Evolutionary conservation across 2,888 invertebrate species (phyloP), one percentile per base, ranked within the genome.

Genomic region (Spialia ferax): DNA sequence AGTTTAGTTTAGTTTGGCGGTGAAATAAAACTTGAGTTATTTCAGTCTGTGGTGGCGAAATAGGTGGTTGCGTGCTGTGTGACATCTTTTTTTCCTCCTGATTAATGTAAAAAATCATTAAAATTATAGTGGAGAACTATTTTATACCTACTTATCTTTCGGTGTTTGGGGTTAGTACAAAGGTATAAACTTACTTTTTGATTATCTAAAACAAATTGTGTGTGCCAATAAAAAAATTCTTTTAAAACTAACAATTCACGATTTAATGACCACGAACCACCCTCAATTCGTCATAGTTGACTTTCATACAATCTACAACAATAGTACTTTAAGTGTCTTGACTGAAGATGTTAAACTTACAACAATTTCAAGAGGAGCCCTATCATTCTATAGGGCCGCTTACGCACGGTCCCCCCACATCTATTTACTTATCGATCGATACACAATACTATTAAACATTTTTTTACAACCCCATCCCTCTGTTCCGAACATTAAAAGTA

Each of bases 321-420:
- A 87, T 90, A 93, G 93, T 93, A 93, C 93, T 93, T 86, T 91
- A 93, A 92, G 93, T 93, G 89, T 84, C 93, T 89, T 84, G 89
- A 90, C 92, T 84, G 81, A 81, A 80, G 83, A 79, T 83, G 82
- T 79, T 79, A 77, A 48, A 82, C 84, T 89, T 90, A 91, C 91
- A 91, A 92, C 91, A 91, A 92, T 80, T 80, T 79, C 80, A 83
- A 85, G 84, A 85, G 85, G 90, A 88, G 84, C 85, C 80, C 82
- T 81, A 84, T 75, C 76, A 75, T 70, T 70, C 85, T 88, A 87
- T 69, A 71, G 75, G 73, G 70, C 76, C 77, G 74, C 66, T 71
- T 70, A 70, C 65, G 32, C 22, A 69, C 72, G 78, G 80, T 74
- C 81, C 81, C 77, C 57, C 77, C 88, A 84, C 86, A 85, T 78